Evolutionary conservation across 2,888 invertebrate species (phyloP).

Genomic region (Invenusta paracnida): DNA sequence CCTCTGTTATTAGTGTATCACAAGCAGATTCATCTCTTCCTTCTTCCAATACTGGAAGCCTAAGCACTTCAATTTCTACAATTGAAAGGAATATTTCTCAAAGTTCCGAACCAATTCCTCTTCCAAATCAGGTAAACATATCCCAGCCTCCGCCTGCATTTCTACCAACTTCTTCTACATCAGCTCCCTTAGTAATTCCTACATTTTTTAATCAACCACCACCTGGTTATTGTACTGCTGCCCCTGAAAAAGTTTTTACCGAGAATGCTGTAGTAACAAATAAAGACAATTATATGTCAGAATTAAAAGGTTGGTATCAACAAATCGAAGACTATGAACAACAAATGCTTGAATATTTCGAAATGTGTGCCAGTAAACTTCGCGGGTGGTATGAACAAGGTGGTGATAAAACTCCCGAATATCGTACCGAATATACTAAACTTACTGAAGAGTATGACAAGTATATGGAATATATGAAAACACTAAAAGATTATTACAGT

Average conservation of each 20-base stretch:
- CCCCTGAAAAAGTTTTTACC: neutral
- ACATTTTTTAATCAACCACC: neutral
- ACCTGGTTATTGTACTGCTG: neutral
- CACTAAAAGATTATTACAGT: conserved; percentile 1
- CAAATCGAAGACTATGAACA: conserved; percentile 17
- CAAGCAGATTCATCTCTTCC: no score
- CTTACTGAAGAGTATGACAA: conserved; percentile 13
- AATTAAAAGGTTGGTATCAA: conserved; percentile 5
- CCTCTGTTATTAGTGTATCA: neutral
- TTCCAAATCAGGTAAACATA: neutral
- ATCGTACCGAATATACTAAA: conserved; percentile 11
- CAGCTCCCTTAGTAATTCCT: neutral
- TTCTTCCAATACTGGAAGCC: no score
- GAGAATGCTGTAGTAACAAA: neutral
- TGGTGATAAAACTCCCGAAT: conserved; percentile 2
- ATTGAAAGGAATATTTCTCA: no score
- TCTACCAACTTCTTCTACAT: neutral
- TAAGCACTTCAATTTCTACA: no score
- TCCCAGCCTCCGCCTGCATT: neutral
- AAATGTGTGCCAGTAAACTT: conserved; percentile 10
- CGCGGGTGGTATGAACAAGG: neutral
- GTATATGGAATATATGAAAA: conserved; percentile 18
- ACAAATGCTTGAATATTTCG: neutral
- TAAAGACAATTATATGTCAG: neutral
- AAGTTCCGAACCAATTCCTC: neutral